Conservation (phyloP, 2,797 vertebrate species). For the Sphenopsis melanotis region DNA sequence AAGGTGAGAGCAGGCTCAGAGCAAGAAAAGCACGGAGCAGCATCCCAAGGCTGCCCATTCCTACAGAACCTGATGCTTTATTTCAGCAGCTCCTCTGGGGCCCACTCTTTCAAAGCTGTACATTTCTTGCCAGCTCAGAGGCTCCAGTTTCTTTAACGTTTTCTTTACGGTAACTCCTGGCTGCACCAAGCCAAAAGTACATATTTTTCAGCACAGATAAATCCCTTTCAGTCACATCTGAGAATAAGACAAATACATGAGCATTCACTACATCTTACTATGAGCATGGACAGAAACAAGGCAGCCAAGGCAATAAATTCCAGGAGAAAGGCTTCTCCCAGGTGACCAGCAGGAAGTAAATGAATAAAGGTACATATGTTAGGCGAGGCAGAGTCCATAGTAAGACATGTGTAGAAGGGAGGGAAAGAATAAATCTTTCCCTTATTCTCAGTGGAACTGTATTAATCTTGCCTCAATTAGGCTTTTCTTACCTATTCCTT, state of each 20-base stretch:
- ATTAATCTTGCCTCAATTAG: conserved; percentile 34
- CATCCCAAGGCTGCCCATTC: neutral
- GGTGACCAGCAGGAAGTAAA: neutral
- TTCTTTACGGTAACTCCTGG: conserved; percentile 23
- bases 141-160: conserved; percentile 10
- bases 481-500: conserved; percentile 25
- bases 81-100: conserved; percentile 17
- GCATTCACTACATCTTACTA: neutral
- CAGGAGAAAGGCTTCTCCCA: neutral
- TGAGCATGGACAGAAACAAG: neutral
- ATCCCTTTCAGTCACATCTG: neutral
- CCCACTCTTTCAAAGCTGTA: neutral
- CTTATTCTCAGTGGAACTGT: neutral
- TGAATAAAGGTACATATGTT: conserved; percentile 7
- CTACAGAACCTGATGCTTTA: neutral
- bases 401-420: conserved; percentile 12
- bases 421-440: conserved; percentile 1
- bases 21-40: neutral
- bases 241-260: neutral
- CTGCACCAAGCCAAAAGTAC: neutral
- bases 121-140: neutral
- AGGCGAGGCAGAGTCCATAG: neutral
- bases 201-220: conserved; percentile 36
- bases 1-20: neutral
- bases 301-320: conserved; percentile 37